A percentile compares a stretch with the other conserved stretches of the same genome.
Evolutionary conservation across 30 jellyfish, hydroid and myxozoan genomes (phyloP).

Genomic region (Aurelia aurita complex sp. Pacific): DNA sequence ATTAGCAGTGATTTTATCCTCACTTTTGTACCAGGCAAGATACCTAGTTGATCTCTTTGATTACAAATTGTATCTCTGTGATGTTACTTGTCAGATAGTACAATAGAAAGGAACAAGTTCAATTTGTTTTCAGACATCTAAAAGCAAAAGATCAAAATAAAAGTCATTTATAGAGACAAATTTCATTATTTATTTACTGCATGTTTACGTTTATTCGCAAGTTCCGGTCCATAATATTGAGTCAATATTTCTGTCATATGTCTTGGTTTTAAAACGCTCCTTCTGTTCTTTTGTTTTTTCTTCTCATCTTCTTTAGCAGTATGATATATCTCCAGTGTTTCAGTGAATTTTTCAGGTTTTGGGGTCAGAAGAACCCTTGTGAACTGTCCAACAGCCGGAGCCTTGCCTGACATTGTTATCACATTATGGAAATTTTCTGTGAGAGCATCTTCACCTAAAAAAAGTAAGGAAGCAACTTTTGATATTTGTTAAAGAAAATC

Average conservation of each 20-base stretch:
- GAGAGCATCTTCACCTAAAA: neutral
- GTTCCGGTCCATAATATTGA: slow-evolving; percentile 10
- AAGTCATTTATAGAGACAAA: too few relatives aligned
- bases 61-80: too few relatives aligned
- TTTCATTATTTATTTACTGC: too few relatives aligned
- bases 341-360: slow-evolving; percentile 18
- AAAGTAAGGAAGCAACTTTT: neutral
- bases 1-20: too few relatives aligned
- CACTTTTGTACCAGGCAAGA: too few relatives aligned
- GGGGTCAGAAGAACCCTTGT: slow-evolving; percentile 42
- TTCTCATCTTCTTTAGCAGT: neutral
- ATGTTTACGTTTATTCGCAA: neutral
- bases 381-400: slow-evolving; percentile 52
- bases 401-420: too few relatives aligned
- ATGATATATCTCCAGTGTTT: slow-evolving; percentile 50
- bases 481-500: too few relatives aligned
- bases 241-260: slow-evolving; percentile 16
- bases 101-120: too few relatives aligned
- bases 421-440: neutral
- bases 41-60: too few relatives aligned
- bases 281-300: neutral
- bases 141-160: too few relatives aligned
- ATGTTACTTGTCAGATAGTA: too few relatives aligned
- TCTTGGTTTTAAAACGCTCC: slow-evolving; percentile 14
- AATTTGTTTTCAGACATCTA: too few relatives aligned